Base-by-base conservation (phyloP, 1,140 invertebrate genomes). In the Meloidogyne hapla region DNA sequence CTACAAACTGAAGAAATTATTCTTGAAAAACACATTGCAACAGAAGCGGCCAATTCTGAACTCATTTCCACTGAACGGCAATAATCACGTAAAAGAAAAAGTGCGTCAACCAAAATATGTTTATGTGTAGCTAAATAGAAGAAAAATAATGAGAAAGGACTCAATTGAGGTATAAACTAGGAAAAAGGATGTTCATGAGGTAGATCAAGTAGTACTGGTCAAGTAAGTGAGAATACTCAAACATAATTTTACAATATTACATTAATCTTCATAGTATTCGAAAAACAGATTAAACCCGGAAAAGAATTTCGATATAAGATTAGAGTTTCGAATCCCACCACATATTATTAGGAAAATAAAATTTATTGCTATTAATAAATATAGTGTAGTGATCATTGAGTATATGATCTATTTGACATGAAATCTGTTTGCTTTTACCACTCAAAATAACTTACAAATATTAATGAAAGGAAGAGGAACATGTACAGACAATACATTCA, bases 401-500 rank as follows among this genome's bases (percentile, higher is more conserved):
- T n/a, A n/a, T n/a, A n/a, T n/a, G n/a, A n/a, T n/a, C n/a, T n/a
- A n/a, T n/a, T n/a, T n/a, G n/a, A n/a, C n/a, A n/a, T n/a, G n/a
- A n/a, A n/a, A 33, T 33, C 2, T 25, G 25, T 25, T 63, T 8
- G 33, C 33, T 4, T 45, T n/a, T 1, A 21, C 26, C 10, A 21
- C 15, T 23, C 38, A 78, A 75, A 5, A 33, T 40, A 67, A 15
- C 12, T 38, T 67, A 69, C 72, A 38, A 64, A 69, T 18, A 61
- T 80, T 45, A 68, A 80, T 65, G 67, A 80, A 80, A 15, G 80
- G 71, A 28, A 80, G 48, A 0, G 79, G 79, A 25, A 69, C 69
- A 67, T 63, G 48, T 63, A 80, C 56, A 12, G 79, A 61, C 3
- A 80, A 63, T 21, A 81, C 79, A 64, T 79, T 80, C 38, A 80